These are phyloP conservation scores for Iguana delicatissima DNA, from an alignment of 2,797 vertebrate genomes.

Conservation along the genomic window DNA sequence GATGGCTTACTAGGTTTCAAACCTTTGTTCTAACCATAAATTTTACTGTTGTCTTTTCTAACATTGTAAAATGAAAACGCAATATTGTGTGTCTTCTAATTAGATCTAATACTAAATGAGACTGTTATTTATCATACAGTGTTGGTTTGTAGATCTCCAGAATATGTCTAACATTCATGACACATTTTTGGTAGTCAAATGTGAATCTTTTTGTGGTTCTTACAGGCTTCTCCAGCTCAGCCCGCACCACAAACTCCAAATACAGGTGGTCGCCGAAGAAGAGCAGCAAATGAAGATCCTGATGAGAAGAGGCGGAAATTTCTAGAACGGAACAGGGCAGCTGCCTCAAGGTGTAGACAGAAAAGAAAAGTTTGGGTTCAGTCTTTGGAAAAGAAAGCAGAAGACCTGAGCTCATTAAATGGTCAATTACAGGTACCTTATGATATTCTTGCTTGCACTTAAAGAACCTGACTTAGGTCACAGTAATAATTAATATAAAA, in stretches of 20 bases:
- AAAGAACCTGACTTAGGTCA: slow-evolving; percentile 23
- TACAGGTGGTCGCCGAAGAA: slow-evolving; percentile 93
- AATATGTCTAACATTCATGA: background rate
- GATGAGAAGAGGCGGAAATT: slow-evolving; percentile 98
- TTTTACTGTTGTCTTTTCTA: background rate
- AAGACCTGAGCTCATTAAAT: slow-evolving; percentile 92
- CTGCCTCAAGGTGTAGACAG: slow-evolving; percentile 94
- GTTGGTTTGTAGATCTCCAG: background rate
- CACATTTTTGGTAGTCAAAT: background rate
- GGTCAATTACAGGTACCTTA: slow-evolving; percentile 91
- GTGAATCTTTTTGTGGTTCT: slow-evolving; percentile 25
- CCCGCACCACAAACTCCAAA: slow-evolving; percentile 90
- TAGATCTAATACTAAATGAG: background rate
- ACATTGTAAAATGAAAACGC: background rate
- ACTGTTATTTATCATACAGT: background rate
- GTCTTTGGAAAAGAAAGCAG: slow-evolving; percentile 95
- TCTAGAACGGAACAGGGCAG: slow-evolving; percentile 94
- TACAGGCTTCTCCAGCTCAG: slow-evolving; percentile 91
- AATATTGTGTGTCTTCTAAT: background rate
- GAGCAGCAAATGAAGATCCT: slow-evolving; percentile 95
- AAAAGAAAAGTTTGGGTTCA: slow-evolving; percentile 99
- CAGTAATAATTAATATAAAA: slow-evolving; percentile 32
- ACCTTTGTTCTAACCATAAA: background rate
- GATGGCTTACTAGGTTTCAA: background rate
- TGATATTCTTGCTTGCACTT: slow-evolving; percentile 44